Conservation (phyloP, 2,113 vertebrate species). For the Marcusenius ussheri region DNA sequence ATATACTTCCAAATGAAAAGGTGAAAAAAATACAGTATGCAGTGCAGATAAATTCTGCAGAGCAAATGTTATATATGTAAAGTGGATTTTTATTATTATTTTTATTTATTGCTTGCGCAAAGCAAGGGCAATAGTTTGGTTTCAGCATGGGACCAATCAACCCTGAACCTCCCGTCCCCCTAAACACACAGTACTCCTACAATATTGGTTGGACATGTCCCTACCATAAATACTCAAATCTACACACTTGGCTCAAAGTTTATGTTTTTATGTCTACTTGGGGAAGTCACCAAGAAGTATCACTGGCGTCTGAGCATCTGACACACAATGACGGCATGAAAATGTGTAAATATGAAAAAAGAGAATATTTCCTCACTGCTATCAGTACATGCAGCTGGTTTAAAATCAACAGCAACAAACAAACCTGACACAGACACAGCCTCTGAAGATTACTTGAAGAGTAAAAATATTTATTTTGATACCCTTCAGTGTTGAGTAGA, state of each 20-base stretch:
- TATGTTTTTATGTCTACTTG: conserved; percentile 41
- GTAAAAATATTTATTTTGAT: not conserved
- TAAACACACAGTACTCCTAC: not conserved
- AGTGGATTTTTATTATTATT: not conserved
- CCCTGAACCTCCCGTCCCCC: not conserved
- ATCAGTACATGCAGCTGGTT: conserved; percentile 49
- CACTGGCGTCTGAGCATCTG: conserved; percentile 42
- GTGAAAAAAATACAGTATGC: not conserved
- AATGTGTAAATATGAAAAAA: conserved; percentile 22
- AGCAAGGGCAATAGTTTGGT: not conserved
- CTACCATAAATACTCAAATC: not conserved
- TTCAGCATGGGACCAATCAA: not conserved
- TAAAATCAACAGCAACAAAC: not conserved
- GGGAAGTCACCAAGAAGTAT: conserved; percentile 44
- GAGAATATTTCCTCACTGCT: conserved; percentile 33
- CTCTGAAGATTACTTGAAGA: not conserved
- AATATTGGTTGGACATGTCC: not conserved
- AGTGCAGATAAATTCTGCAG: not conserved
- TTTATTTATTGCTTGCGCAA: not conserved
- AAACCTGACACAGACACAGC: not conserved
- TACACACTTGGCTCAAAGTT: conserved; percentile 17
- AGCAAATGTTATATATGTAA: not conserved
- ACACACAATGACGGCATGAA: not conserved
- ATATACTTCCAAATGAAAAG: not conserved
- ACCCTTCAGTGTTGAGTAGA: not conserved